Base-by-base conservation (phyloP, 2,888 invertebrate species). In the Nymphalis urticae region DNA sequence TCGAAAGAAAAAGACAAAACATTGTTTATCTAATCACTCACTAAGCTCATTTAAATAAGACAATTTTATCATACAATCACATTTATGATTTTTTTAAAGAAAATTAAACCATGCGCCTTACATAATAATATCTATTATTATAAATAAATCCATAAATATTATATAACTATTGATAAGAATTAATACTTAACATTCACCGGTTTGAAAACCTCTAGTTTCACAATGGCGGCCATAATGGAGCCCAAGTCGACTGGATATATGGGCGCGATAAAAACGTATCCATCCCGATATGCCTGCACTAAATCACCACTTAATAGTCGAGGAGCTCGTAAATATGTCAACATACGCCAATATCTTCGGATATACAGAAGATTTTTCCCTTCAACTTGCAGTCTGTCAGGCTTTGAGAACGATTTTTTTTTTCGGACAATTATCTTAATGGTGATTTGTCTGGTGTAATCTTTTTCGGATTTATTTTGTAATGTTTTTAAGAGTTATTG, bases 221-320 rank as follows among this genome's bases (percentile, higher is more conserved):
- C 54, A 87, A 85, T 83, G 83, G 81, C 76, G 77, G 82, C 83
- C 83, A 87, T 89, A 90, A 90, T 90, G 86, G 85, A 89, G 83
- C 85, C 77, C 77, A 81, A 83, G 87, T 83, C 84, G 77, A 80
- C 79, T 86, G 88, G 89, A 90, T 91, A 90, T 90, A 90, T 90
- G 81, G 88, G 79, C 76, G 78, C 91, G 91, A 92, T 92, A 92
- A 92, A 92, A 91, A 91, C 88, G 91, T 87, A 92, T 92, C 91
- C 91, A 92, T 92, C 92, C 87, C 84, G 91, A 90, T 92, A 90
- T 89, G 90, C 86, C 32, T 81, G 79, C 86, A 88, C 82, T 92
- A 91, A 92, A 92, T 92, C 92, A 91, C 90, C 87, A 89, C 88
- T 90, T 90, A 90, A 90, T 90, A 90, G 90, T 90, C 89, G 87